Percentiles rank a stretch among this genome's conserved stretches.
phyloP scores from a whole-genome alignment of 1,140 invertebrate genomes.

The Pollicipes pollicipes region DNA sequence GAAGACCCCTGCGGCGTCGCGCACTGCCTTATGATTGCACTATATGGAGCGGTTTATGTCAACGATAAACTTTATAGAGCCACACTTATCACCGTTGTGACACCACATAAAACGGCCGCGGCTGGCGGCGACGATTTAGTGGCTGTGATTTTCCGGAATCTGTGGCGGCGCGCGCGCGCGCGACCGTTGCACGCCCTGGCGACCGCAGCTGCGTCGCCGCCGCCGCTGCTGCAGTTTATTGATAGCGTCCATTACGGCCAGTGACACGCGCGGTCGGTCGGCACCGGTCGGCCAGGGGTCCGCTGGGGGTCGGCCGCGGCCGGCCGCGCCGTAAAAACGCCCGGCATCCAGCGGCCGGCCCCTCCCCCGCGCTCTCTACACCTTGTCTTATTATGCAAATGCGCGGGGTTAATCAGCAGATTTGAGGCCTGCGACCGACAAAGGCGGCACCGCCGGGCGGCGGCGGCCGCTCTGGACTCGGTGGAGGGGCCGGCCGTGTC shows the following conservation, averaged over 20 bases:
- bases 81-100: slow-evolving; percentile 1
- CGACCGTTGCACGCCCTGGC: too few relatives aligned
- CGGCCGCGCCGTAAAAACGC: neutral
- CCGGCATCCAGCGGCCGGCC: neutral
- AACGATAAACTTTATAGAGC: neutral
- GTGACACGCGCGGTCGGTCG: too few relatives aligned
- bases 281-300: neutral
- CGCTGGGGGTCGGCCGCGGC: too few relatives aligned
- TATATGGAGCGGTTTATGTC: slow-evolving; percentile 1
- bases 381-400: slow-evolving; percentile 6
- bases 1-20: neutral
- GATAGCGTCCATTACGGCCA: too few relatives aligned
- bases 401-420: slow-evolving; percentile 4
- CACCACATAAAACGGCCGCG: neutral
- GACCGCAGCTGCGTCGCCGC: neutral
- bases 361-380: neutral
- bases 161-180: too few relatives aligned
- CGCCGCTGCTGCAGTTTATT: too few relatives aligned
- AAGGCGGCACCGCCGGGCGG: neutral
- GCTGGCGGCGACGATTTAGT: neutral
- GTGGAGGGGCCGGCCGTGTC: too few relatives aligned
- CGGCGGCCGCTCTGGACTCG: too few relatives aligned
- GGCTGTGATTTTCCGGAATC: neutral
- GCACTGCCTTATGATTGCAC: neutral
- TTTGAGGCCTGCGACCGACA: slow-evolving; percentile 1